Percentiles rank a stretch among this genome's conserved stretches.
These are phyloP conservation scores for Campaea margaritaria DNA, from an alignment of 2,888 invertebrate genomes.

Conservation along the genomic window DNA sequence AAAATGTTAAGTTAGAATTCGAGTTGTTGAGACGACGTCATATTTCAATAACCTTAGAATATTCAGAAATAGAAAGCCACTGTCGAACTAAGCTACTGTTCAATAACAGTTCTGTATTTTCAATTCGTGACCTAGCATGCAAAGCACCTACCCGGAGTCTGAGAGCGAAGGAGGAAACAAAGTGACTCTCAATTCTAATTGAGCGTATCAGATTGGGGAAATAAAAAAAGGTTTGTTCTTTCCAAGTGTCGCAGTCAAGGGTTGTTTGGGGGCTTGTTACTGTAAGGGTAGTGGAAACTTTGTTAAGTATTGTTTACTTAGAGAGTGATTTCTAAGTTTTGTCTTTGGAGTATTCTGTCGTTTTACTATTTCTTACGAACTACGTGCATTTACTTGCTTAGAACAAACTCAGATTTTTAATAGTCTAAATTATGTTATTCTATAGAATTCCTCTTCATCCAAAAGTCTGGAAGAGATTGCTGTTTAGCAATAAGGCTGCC, in stretches of 20 bases:
- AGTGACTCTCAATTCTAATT: slow-evolving; percentile 48
- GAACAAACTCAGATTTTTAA: no score
- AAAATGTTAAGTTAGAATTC: no score
- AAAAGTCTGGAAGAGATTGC: no score
- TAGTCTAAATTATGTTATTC: no score
- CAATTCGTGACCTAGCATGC: slow-evolving; percentile 67
- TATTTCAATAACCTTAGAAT: no score
- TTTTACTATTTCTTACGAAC: background rate
- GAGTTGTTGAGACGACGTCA: no score
- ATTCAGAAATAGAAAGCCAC: no score
- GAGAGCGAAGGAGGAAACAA: slow-evolving; percentile 39
- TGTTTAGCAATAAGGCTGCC: no score
- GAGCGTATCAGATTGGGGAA: slow-evolving; percentile 41
- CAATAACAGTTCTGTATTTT: slow-evolving; percentile 37
- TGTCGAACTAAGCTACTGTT: slow-evolving; percentile 3
- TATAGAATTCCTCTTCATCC: no score
- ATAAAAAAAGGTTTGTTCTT: slow-evolving; percentile 36
- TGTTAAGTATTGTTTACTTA: background rate
- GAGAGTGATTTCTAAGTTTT: background rate
- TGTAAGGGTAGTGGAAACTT: slow-evolving; percentile 8
- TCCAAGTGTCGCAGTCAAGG: slow-evolving; percentile 18
- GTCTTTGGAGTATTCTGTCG: no score
- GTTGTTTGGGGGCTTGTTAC: slow-evolving; percentile 5
- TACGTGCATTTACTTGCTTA: no score
- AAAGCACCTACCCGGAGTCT: slow-evolving; percentile 38